A percentile compares a stretch with the other conserved stretches of the same genome.
Conservation (phyloP, 2,888 invertebrate species). For the Campoplex nolae region DNA sequence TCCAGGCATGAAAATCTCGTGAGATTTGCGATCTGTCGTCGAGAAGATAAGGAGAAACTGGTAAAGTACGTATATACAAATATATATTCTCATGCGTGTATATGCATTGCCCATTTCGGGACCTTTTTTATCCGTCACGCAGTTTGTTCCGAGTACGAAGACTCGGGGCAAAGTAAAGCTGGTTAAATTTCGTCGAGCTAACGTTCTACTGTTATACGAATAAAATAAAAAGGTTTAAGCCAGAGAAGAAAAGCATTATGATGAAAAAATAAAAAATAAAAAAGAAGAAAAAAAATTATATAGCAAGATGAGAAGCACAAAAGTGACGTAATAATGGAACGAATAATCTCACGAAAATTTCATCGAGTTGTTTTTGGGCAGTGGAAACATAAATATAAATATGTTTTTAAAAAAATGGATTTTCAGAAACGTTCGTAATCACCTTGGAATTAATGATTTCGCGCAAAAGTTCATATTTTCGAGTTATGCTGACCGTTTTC, state of each 20-base stretch:
- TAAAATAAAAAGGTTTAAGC: constrained; percentile 6
- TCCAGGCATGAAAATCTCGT: background rate
- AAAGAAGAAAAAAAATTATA: background rate
- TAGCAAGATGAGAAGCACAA: background rate
- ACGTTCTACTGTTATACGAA: background rate
- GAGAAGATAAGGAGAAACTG: constrained; percentile 30
- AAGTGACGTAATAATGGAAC: background rate
- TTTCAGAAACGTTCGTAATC: background rate
- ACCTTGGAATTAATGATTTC: background rate
- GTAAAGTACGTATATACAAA: constrained; percentile 4
- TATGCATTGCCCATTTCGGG: constrained; percentile 18
- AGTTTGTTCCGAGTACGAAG: constrained; percentile 22
- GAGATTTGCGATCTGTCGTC: constrained; percentile 36
- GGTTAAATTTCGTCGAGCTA: constrained; percentile 13
- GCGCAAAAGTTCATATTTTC: background rate
- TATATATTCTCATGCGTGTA: background rate
- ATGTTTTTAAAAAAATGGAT: background rate
- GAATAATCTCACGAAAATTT: background rate
- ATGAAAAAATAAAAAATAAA: background rate
- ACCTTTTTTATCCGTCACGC: constrained; percentile 45
- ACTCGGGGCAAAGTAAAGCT: constrained; percentile 9
- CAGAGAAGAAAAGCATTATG: background rate
- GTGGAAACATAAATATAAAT: background rate
- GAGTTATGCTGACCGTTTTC: background rate
- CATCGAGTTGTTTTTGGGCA: background rate